Evolutionary conservation across 2,888 invertebrate genomes (phyloP).

Genomic region (Girardia tigrina): DNA sequence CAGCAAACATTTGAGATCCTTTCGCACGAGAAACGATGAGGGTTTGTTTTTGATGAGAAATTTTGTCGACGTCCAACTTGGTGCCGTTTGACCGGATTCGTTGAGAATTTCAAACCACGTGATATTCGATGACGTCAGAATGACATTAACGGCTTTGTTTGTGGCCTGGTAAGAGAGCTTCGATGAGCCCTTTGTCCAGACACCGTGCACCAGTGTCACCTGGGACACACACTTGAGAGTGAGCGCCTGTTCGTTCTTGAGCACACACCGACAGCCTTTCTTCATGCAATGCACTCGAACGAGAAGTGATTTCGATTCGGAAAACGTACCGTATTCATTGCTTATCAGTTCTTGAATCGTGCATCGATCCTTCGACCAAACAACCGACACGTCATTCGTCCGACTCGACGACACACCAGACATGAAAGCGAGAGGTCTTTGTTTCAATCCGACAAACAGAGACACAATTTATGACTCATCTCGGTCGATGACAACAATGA

Average conservation of each 20-base stretch:
- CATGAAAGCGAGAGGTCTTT: neutral
- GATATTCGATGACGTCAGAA: slow-evolving; percentile 25
- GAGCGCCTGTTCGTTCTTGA: slow-evolving; percentile 28
- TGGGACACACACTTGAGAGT: slow-evolving; percentile 27
- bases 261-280: slow-evolving; percentile 31
- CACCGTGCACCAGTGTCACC: slow-evolving; percentile 24
- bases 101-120: slow-evolving; percentile 37
- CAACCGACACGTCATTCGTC: neutral
- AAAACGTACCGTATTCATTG: slow-evolving; percentile 13
- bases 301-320: slow-evolving; percentile 28
- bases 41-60: slow-evolving; percentile 32
- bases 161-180: slow-evolving; percentile 16
- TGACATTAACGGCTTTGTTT: slow-evolving; percentile 24
- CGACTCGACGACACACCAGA: slow-evolving; percentile 3
- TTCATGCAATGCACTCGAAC: slow-evolving; percentile 30
- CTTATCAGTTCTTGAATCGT: neutral
- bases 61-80: slow-evolving; percentile 34
- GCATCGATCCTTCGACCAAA: neutral
- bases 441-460: neutral
- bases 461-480: neutral
- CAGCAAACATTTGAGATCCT: slow-evolving; percentile 36
- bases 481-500: neutral
- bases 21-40: slow-evolving; percentile 28
- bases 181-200: slow-evolving; percentile 24
- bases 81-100: slow-evolving; percentile 35